These are phyloP conservation scores for Acleris holmiana DNA, from an alignment of 2,888 invertebrate species.

Conservation along the genomic window DNA sequence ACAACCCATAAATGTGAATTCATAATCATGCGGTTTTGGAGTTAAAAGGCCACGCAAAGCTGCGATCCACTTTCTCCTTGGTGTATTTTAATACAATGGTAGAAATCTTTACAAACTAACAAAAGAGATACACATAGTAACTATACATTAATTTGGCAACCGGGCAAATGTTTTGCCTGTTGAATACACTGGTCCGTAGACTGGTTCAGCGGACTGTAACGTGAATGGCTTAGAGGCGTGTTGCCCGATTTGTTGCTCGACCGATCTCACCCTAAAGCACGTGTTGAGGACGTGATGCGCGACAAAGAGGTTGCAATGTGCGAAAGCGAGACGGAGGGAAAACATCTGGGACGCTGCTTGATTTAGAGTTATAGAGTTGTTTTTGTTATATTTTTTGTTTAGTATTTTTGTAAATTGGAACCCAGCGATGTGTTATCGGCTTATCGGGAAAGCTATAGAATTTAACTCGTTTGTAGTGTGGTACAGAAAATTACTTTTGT, in stretches of 20 bases:
- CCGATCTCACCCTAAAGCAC: slow-evolving; percentile 49
- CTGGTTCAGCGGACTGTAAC: slow-evolving; percentile 15
- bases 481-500: slow-evolving; percentile 22
- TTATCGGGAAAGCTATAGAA: slow-evolving; percentile 22
- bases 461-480: slow-evolving; percentile 13
- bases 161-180: slow-evolving; percentile 20
- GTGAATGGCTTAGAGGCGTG: slow-evolving; percentile 26
- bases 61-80: background rate
- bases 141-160: slow-evolving; percentile 19
- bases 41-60: slow-evolving; percentile 11
- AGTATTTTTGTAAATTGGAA: slow-evolving; percentile 19
- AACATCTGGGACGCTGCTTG: slow-evolving; percentile 55
- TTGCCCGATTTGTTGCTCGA: slow-evolving; percentile 46
- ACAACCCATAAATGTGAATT: slow-evolving; percentile 1
- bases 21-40: background rate
- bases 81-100: background rate
- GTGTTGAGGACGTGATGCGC: slow-evolving; percentile 52
- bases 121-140: slow-evolving; percentile 5
- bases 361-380: slow-evolving; percentile 31
- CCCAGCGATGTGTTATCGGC: background rate
- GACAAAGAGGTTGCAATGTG: slow-evolving; percentile 46
- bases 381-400: slow-evolving; percentile 27
- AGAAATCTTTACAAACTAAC: slow-evolving; percentile 3
- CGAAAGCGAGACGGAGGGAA: slow-evolving; percentile 54
- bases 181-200: slow-evolving; percentile 11